Conservation (phyloP, 2,113 vertebrate species). For the Cheilinus undulatus region DNA sequence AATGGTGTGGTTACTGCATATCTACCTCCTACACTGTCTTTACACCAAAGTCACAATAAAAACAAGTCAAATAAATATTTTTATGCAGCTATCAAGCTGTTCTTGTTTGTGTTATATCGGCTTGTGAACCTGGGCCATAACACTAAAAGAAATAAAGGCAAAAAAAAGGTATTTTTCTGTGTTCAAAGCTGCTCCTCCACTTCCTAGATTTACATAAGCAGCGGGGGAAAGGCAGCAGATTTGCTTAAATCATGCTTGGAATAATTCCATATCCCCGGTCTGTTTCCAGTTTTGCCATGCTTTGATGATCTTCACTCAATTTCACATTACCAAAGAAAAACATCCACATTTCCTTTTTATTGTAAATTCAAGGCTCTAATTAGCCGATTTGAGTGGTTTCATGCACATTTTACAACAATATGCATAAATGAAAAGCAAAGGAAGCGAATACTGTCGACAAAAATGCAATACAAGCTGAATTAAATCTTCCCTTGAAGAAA, state of each 20-base stretch:
- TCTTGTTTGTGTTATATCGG: constrained; percentile 1
- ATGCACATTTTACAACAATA: constrained; percentile 30
- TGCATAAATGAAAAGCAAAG: constrained; percentile 26
- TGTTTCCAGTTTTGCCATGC: constrained; percentile 48
- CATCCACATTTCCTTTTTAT: constrained; percentile 37
- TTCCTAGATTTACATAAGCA: constrained; percentile 53
- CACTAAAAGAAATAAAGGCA: constrained; percentile 5
- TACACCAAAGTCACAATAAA: constrained; percentile 12
- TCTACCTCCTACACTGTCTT: constrained; percentile 10
- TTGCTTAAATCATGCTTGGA: constrained; percentile 52
- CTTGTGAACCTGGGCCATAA: constrained; percentile 6
- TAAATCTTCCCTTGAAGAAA: constrained; percentile 37
- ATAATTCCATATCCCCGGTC: constrained; percentile 31
- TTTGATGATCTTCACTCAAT: constrained; percentile 60
- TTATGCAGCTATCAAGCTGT: constrained; percentile 10
- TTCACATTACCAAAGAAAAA: constrained; percentile 40
- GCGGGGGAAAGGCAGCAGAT: constrained; percentile 32
- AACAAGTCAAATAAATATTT: constrained; percentile 1
- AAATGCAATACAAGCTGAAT: constrained; percentile 19
- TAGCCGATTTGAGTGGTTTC: constrained; percentile 43
- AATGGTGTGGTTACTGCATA: not conserved
- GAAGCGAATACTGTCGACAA: constrained; percentile 25
- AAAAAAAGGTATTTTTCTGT: constrained; percentile 17
- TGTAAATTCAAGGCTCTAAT: constrained; percentile 49
- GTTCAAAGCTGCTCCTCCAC: constrained; percentile 16